Evolutionary conservation across 37 sponge, comb jelly and placozoan genomes (phyloP).

Genomic region (Theonella swinhoei): DNA sequence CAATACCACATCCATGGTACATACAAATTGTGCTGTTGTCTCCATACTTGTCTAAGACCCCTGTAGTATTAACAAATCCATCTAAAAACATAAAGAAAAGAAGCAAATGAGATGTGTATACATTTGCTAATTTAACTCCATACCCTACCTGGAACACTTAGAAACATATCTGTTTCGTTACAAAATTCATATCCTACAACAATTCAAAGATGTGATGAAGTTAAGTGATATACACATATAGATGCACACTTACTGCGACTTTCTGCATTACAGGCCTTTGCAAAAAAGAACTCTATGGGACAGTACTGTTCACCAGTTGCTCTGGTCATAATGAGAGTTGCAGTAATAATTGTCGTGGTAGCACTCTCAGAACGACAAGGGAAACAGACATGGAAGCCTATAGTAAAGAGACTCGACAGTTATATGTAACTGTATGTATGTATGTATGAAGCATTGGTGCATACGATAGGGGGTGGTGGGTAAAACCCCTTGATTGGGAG

Average conservation of each 20-base stretch:
- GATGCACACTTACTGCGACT: background rate
- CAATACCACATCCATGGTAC: background rate
- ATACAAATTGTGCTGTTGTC: background rate
- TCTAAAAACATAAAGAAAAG: too few species aligned
- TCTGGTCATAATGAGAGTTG: background rate
- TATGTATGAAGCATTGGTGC: background rate
- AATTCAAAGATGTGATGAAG: too few species aligned
- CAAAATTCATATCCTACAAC: too few species aligned
- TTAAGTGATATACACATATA: too few species aligned
- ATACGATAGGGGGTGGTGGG: slow-evolving; percentile 11
- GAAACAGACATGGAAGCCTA: slow-evolving; percentile 22
- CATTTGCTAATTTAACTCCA: too few species aligned
- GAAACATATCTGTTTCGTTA: too few species aligned
- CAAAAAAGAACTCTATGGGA: slow-evolving; percentile 18
- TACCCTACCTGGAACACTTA: too few species aligned
- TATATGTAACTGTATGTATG: background rate
- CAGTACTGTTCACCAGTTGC: slow-evolving; percentile 7
- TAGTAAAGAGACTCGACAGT: background rate
- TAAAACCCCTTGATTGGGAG: background rate
- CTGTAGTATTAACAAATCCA: background rate
- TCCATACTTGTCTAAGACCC: background rate
- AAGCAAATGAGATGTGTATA: too few species aligned
- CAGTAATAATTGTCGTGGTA: background rate
- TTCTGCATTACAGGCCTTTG: background rate
- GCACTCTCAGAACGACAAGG: background rate